Evolutionary conservation across 2,113 vertebrate genomes (phyloP).

Genomic region (Phycodurus eques): DNA sequence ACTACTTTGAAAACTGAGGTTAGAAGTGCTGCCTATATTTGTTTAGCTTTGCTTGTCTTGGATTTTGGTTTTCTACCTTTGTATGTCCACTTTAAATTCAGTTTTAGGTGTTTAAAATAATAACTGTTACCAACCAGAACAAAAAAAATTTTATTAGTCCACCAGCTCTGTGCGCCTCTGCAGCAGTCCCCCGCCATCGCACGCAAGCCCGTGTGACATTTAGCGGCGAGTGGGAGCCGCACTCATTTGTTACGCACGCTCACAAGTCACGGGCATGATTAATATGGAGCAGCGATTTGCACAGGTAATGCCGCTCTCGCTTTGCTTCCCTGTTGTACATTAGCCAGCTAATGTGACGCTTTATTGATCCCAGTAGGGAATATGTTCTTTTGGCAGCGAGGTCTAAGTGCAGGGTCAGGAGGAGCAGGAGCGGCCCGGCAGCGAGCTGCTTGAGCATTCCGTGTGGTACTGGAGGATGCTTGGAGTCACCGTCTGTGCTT

Average conservation of each 20-base stretch:
- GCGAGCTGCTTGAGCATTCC: conserved; percentile 34
- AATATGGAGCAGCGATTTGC: conserved; percentile 46
- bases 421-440: conserved; percentile 19
- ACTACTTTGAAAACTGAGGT: background rate
- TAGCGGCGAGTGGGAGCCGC: conserved; percentile 27
- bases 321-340: conserved; percentile 52
- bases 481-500: conserved; percentile 12
- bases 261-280: conserved; percentile 45
- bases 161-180: background rate
- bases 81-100: no score
- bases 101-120: no score
- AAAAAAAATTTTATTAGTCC: background rate
- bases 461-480: conserved; percentile 45
- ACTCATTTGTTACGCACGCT: conserved; percentile 21
- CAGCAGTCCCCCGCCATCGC: background rate
- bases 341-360: conserved; percentile 57
- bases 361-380: conserved; percentile 62
- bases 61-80: no score
- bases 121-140: no score
- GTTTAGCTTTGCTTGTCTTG: background rate
- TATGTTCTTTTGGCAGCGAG: conserved; percentile 42
- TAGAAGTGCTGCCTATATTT: background rate
- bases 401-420: conserved; percentile 53
- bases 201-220: conserved; percentile 29
- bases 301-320: conserved; percentile 50